A percentile compares a stretch with the other conserved stretches of the same genome.
Conservation (phyloP, 2,797 vertebrate genomes). For the Rhabdophis nuchalis region DNA sequence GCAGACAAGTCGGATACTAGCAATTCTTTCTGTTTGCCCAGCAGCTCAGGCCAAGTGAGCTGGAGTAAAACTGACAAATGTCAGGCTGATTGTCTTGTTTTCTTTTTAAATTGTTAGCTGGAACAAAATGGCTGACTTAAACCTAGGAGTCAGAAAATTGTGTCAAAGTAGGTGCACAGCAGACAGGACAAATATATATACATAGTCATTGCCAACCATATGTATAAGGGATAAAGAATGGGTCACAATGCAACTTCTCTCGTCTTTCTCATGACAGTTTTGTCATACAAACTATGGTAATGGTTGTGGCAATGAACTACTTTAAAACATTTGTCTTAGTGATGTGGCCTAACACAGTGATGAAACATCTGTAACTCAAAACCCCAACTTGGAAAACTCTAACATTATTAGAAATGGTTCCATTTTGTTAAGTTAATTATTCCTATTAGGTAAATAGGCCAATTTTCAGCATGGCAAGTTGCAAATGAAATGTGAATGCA, state of each 20-base stretch:
- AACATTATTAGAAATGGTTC: not conserved
- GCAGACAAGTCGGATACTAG: not conserved
- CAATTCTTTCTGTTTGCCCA: not conserved
- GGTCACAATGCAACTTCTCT: not conserved
- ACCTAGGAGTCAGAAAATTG: not conserved
- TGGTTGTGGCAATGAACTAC: not conserved
- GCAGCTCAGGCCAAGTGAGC: not conserved
- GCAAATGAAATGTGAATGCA: not conserved
- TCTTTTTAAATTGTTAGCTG: not conserved
- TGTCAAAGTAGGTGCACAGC: not conserved
- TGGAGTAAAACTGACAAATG: not conserved
- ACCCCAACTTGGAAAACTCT: not conserved
- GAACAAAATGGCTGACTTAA: not conserved
- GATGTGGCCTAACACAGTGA: not conserved
- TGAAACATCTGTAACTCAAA: not conserved
- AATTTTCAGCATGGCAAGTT: not conserved
- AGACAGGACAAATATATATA: not conserved
- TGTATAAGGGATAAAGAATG: not conserved
- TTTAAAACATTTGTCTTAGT: not conserved
- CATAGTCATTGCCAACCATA: not conserved
- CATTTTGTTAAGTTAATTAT: fast-evolving
- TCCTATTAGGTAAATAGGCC: not conserved
- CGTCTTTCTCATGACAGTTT: not conserved
- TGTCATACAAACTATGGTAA: not conserved
- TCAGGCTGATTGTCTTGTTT: not conserved